Evolutionary conservation across 2,888 invertebrate genomes (phyloP).

Genomic region (Metallyticus violacea): DNA sequence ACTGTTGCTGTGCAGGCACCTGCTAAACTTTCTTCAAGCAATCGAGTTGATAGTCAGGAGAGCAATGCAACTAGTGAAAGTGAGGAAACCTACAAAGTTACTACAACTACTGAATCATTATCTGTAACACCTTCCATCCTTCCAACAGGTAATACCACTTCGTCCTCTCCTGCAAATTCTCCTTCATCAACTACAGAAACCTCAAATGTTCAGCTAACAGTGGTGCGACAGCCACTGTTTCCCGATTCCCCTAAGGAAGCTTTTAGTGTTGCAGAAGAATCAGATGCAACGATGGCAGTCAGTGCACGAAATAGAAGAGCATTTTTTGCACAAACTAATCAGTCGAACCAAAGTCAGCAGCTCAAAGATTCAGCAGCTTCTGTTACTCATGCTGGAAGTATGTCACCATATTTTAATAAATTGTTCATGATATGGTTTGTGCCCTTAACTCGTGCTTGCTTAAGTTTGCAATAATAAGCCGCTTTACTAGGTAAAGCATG

Average conservation of each 20-base stretch:
- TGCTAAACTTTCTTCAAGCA: not conserved
- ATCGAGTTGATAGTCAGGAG: slow-evolving; percentile 33
- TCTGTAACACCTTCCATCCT: not conserved
- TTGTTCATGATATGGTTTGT: not conserved
- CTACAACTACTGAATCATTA: not conserved
- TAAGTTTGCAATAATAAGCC: not conserved
- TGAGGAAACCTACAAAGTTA: slow-evolving; percentile 39
- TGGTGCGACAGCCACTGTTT: slow-evolving; percentile 27
- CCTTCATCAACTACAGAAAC: not conserved
- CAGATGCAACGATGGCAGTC: not conserved
- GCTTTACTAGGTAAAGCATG: not conserved
- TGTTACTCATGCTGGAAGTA: not conserved
- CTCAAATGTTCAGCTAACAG: not conserved
- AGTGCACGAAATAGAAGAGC: slow-evolving; percentile 24
- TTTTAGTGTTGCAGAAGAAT: slow-evolving; percentile 18
- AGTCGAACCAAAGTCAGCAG: not conserved
- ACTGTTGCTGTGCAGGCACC: not conserved
- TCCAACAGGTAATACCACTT: slow-evolving; percentile 19
- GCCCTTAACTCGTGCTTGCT: no score
- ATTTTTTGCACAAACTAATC: slow-evolving; percentile 22
- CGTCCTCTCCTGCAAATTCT: not conserved
- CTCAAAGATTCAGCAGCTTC: not conserved
- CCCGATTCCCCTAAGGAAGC: slow-evolving; percentile 24
- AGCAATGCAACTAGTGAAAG: slow-evolving; percentile 40
- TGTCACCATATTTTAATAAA: not conserved